Percentiles rank a stretch among this genome's conserved stretches.
Conservation (phyloP, 2,888 invertebrate species). For the Harmothoe impar region DNA sequence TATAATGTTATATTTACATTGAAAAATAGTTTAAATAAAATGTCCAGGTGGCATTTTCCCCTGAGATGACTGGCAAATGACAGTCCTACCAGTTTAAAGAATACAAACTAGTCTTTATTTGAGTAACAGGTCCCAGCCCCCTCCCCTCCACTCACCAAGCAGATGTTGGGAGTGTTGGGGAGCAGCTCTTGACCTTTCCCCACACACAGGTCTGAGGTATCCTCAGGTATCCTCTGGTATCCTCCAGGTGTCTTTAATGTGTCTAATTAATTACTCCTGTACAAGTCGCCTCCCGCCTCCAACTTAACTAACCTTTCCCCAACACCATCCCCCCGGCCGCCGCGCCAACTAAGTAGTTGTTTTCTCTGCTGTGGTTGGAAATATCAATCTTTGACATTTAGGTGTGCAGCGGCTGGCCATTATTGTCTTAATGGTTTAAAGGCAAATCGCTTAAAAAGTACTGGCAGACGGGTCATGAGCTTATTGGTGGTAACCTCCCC, state of each 20-base stretch:
- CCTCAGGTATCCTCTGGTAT: not conserved
- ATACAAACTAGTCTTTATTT: too few species aligned
- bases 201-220: not conserved
- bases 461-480: not conserved
- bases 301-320: not conserved
- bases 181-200: conserved; percentile 21
- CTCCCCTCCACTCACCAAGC: not conserved
- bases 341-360: conserved; percentile 30
- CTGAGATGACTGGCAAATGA: too few species aligned
- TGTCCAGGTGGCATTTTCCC: too few species aligned
- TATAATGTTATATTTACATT: too few species aligned
- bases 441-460: not conserved
- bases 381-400: conserved; percentile 52
- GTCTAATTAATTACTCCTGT: conserved; percentile 19
- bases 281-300: not conserved
- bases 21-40: too few species aligned
- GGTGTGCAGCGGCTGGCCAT: not conserved
- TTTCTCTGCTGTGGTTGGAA: conserved; percentile 40
- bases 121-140: not conserved
- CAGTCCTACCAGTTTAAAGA: too few species aligned
- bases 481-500: conserved; percentile 14
- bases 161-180: not conserved
- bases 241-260: conserved; percentile 12
- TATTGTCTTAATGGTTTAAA: conserved; percentile 35
- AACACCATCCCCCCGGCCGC: not conserved